Evolutionary conservation across 2,797 vertebrate species (phyloP).

Genomic region (Anabacerthia variegaticeps): DNA sequence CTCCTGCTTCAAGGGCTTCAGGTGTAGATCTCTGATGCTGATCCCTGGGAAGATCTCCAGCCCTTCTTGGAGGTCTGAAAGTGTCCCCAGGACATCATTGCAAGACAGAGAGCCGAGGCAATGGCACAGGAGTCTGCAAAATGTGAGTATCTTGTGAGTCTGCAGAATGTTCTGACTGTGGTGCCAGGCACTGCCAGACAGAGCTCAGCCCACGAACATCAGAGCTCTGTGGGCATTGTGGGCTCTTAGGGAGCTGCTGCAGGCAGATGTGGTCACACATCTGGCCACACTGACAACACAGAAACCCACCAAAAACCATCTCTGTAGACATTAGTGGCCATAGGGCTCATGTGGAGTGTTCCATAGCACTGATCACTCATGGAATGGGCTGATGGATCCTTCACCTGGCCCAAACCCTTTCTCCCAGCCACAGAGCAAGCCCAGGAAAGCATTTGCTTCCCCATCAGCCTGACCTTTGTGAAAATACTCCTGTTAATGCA

Average conservation of each 20-base stretch:
- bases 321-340: neutral
- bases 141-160: neutral
- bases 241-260: neutral
- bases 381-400: neutral
- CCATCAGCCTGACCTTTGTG: neutral
- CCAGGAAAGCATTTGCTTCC: neutral
- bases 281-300: neutral
- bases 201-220: neutral
- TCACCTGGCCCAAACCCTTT: neutral
- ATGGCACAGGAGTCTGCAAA: neutral
- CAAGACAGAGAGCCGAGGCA: neutral
- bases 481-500: neutral
- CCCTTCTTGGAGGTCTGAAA: neutral
- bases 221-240: neutral
- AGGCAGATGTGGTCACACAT: neutral
- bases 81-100: neutral
- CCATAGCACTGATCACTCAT: accelerated
- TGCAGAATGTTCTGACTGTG: neutral
- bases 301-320: neutral
- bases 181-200: neutral
- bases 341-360: neutral
- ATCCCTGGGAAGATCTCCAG: neutral
- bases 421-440: neutral
- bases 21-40: neutral
- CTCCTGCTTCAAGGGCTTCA: neutral